phyloP scores from a whole-genome alignment of 2,888 invertebrate species.

The Aporophyla lueneburgensis region DNA sequence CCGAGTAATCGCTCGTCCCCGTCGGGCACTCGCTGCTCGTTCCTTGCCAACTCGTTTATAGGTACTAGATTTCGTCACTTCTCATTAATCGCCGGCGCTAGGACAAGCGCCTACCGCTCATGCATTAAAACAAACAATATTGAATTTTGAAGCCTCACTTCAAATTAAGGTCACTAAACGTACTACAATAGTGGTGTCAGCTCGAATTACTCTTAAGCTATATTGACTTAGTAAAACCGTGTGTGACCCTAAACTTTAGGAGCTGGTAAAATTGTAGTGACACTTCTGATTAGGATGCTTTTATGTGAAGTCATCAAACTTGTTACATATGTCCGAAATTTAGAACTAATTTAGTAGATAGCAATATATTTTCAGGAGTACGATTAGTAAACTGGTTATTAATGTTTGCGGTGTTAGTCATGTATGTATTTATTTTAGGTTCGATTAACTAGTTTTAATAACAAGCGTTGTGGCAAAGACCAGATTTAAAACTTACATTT shows the following conservation, averaged over 20 bases:
- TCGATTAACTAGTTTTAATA: not conserved
- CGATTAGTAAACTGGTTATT: not conserved
- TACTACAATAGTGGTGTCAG: constrained; percentile 15
- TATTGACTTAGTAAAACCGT: constrained; percentile 22
- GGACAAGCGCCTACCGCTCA: not conserved
- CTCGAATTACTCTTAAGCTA: constrained; percentile 46
- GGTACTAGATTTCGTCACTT: not conserved
- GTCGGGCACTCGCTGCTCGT: not conserved
- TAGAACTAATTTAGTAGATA: not conserved
- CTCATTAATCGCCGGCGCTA: not conserved
- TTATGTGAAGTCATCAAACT: constrained; percentile 8
- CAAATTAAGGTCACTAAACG: constrained; percentile 38
- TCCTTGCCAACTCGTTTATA: not conserved
- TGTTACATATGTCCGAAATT: not conserved
- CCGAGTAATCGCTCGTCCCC: not conserved
- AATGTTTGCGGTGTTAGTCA: not conserved
- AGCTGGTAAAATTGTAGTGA: constrained; percentile 14
- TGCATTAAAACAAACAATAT: constrained; percentile 45
- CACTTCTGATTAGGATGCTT: not conserved
- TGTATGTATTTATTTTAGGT: not conserved
- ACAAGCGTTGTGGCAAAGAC: not conserved
- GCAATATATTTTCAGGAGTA: not conserved
- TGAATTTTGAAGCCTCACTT: constrained; percentile 62
- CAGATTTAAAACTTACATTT: not conserved
- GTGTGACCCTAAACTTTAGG: constrained; percentile 31